These are phyloP conservation scores for Chaetorhynchus papuensis DNA, from an alignment of 2,113 vertebrate species.

Conservation along the genomic window DNA sequence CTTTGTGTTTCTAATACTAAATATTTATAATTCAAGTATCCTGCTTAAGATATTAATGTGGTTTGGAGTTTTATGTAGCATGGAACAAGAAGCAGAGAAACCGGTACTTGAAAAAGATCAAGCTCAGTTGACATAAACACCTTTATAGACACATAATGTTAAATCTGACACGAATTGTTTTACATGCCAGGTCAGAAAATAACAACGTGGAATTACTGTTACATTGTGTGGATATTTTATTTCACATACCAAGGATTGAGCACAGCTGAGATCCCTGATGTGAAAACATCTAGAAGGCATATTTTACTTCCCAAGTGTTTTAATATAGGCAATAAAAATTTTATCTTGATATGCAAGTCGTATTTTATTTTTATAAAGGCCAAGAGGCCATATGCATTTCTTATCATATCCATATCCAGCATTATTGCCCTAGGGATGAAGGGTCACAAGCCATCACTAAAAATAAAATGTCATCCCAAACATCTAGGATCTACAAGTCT, in stretches of 20 bases:
- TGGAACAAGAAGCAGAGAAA: neutral
- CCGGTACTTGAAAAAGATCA: neutral
- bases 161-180: neutral
- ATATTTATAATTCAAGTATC: neutral
- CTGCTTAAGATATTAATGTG: neutral
- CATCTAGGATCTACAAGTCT: neutral
- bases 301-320: slow-evolving; percentile 8
- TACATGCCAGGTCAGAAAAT: neutral
- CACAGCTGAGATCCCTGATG: neutral
- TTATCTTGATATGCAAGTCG: neutral
- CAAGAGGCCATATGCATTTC: neutral
- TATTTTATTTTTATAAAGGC: neutral
- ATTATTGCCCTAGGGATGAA: neutral
- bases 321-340: neutral
- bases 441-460: neutral
- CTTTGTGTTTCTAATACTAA: neutral
- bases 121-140: neutral
- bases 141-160: neutral
- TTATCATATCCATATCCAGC: neutral
- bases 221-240: neutral
- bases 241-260: neutral
- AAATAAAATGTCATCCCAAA: neutral
- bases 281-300: slow-evolving; percentile 15
- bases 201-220: neutral
- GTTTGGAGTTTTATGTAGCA: neutral